Conservation (phyloP, 2,888 invertebrate species). For the Idaea dimidiata region DNA sequence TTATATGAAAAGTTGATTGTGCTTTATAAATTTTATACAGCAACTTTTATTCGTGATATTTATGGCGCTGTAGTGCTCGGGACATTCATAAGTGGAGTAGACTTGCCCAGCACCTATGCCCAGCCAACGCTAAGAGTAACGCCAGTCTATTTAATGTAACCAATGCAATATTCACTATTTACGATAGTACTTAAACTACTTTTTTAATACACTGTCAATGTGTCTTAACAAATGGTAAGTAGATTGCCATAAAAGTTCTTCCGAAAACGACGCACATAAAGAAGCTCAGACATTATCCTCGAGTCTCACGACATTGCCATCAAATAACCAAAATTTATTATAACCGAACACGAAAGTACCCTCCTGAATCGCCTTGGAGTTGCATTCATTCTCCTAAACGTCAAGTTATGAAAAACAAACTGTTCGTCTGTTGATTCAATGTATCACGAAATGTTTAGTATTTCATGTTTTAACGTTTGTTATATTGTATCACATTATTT, state of each 20-base stretch:
- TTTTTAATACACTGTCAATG: not conserved
- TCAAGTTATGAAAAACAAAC: slow-evolving; percentile 29
- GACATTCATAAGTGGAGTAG: too few relatives aligned
- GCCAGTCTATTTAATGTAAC: too few relatives aligned
- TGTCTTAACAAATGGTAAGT: not conserved
- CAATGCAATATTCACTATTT: not conserved
- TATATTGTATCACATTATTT: not conserved
- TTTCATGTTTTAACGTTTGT: slow-evolving; percentile 11
- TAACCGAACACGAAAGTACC: slow-evolving; percentile 31
- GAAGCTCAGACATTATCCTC: slow-evolving; percentile 7
- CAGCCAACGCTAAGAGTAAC: too few relatives aligned
- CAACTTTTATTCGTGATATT: too few relatives aligned
- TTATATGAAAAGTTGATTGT: too few relatives aligned
- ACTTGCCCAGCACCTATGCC: too few relatives aligned
- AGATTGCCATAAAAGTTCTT: slow-evolving; percentile 1
- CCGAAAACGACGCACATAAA: not conserved
- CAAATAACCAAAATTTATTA: slow-evolving; percentile 31
- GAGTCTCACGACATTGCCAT: slow-evolving; percentile 28
- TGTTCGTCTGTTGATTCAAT: slow-evolving; percentile 37
- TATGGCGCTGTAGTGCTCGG: too few relatives aligned
- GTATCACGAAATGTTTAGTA: slow-evolving; percentile 31
- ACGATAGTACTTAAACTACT: not conserved
- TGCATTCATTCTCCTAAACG: slow-evolving; percentile 37
- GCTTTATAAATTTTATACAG: too few relatives aligned
- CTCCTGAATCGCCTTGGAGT: slow-evolving; percentile 27